These are phyloP conservation scores for Antrozous pallidus DNA, from an alignment of 2,797 vertebrate species.

Conservation along the genomic window DNA sequence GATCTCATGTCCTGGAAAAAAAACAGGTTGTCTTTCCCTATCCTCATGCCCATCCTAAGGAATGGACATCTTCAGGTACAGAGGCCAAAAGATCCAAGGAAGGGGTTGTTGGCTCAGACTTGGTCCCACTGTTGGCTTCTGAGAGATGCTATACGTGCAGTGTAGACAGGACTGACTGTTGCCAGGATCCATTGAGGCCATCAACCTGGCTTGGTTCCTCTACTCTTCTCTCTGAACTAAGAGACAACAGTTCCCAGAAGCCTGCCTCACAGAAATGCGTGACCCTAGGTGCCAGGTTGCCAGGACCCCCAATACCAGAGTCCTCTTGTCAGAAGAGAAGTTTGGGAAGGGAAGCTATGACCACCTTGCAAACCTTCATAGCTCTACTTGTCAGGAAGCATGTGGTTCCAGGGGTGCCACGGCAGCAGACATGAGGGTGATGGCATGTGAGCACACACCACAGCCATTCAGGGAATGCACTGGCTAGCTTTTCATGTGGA, in stretches of 20 bases:
- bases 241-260: neutral
- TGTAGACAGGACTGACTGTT: neutral
- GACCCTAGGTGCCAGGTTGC: neutral
- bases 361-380: neutral
- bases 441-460: neutral
- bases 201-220: neutral
- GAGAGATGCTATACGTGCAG: neutral
- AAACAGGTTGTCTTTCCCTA: neutral
- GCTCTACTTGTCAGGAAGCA: neutral
- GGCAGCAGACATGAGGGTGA: neutral
- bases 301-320: neutral
- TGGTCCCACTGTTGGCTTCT: neutral
- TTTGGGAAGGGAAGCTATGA: neutral
- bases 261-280: neutral
- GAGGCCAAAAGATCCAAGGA: neutral
- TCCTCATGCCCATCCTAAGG: neutral
- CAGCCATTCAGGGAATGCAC: too few species aligned
- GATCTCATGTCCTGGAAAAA: neutral
- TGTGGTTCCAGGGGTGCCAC: neutral
- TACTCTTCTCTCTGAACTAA: neutral
- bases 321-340: neutral
- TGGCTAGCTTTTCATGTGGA: neutral
- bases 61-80: neutral
- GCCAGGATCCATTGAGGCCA: too few species aligned
- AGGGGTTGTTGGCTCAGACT: neutral